Evolutionary conservation across 2,113 vertebrate species (phyloP).

Genomic region (Sterrhoptilus dennistouni): DNA sequence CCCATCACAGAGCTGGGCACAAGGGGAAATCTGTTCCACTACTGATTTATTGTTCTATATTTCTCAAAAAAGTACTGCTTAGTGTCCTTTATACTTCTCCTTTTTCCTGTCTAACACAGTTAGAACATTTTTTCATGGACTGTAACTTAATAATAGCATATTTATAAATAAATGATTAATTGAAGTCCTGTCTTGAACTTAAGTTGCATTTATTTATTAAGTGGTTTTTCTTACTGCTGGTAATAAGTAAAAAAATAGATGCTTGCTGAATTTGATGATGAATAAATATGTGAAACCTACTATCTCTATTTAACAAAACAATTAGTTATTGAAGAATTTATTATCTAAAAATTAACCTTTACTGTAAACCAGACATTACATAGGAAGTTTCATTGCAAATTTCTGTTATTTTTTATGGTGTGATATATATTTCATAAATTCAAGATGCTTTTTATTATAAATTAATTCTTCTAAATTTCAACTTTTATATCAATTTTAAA

Average conservation of each 20-base stretch:
- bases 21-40: not conserved
- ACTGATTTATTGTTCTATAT: not conserved
- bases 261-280: not conserved
- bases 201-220: not conserved
- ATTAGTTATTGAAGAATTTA: not conserved
- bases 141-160: not conserved
- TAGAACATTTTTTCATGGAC: not conserved
- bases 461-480: not conserved
- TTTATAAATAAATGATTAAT: not conserved
- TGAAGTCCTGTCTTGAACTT: not conserved
- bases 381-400: not conserved
- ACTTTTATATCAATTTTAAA: not conserved
- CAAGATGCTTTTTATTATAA: not conserved
- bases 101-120: not conserved
- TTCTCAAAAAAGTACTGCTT: not conserved
- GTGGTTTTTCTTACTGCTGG: not conserved
- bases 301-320: not conserved
- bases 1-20: accelerated
- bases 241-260: not conserved
- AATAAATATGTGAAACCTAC: not conserved
- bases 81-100: not conserved
- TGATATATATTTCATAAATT: not conserved
- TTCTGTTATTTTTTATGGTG: not conserved
- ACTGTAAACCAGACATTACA: not conserved
- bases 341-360: not conserved